Evolutionary conservation across 2,113 vertebrate species (phyloP).

Genomic region (Mionectes macconnelli): DNA sequence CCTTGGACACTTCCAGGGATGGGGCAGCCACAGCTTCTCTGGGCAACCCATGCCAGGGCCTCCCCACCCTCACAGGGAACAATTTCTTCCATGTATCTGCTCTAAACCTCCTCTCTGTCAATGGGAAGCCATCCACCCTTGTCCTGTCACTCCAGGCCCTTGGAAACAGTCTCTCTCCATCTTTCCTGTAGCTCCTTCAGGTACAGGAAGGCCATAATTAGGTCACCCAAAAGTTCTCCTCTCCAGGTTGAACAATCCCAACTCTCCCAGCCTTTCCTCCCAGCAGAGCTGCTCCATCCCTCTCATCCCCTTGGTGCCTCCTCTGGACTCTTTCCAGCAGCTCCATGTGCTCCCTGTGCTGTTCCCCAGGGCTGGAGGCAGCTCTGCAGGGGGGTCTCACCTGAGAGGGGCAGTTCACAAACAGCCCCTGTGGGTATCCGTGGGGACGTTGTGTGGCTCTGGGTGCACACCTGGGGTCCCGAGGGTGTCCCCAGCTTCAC

Average conservation of each 20-base stretch:
- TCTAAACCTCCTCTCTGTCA: accelerated
- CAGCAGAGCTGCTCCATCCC: background rate
- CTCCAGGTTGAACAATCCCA: background rate
- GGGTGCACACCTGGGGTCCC: background rate
- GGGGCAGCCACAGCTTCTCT: background rate
- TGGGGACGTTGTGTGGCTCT: background rate
- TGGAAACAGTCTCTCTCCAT: accelerated
- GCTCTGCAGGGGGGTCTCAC: background rate
- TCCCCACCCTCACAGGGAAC: accelerated
- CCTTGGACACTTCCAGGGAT: background rate
- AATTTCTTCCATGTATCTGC: accelerated
- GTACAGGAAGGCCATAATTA: accelerated
- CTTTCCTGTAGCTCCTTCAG: accelerated
- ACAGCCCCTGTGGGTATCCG: background rate
- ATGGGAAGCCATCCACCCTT: accelerated
- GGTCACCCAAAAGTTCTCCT: background rate
- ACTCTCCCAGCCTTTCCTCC: background rate
- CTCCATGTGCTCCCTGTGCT: background rate
- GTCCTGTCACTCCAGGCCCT: accelerated
- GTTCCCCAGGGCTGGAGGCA: background rate
- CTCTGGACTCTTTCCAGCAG: background rate
- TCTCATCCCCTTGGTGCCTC: background rate
- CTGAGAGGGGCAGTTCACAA: background rate
- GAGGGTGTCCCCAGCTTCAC: background rate
- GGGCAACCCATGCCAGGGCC: background rate